These are phyloP conservation scores for Synchiropus splendidus DNA, from an alignment of 2,113 vertebrate species.

Conservation along the genomic window DNA sequence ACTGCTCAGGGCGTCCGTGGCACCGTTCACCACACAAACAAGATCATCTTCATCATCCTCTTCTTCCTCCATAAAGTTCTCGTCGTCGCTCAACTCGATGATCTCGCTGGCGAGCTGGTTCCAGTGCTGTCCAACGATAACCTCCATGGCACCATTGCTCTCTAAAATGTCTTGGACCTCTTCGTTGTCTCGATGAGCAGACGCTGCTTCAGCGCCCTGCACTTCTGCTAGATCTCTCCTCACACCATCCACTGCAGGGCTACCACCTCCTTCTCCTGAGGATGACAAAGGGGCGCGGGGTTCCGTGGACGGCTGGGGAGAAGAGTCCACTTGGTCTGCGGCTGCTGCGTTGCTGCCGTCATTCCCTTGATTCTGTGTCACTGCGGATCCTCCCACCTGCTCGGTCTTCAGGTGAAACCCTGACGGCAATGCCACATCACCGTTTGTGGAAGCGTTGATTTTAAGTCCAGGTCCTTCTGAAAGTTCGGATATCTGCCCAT, in stretches of 20 bases:
- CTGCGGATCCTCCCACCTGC: conserved; percentile 24
- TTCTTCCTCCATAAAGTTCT: conserved; percentile 70
- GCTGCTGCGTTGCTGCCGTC: conserved; percentile 5
- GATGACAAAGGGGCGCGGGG: conserved; percentile 40
- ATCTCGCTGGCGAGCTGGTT: conserved; percentile 76
- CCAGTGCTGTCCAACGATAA: conserved; percentile 70
- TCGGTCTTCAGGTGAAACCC: conserved; percentile 57
- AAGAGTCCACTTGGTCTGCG: too few species aligned
- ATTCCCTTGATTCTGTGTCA: conserved; percentile 8
- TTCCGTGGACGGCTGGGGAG: conserved; percentile 31
- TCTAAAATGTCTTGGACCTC: conserved; percentile 62
- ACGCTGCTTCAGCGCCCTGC: conserved; percentile 33
- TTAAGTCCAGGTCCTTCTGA: conserved; percentile 11
- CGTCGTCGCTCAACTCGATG: conserved; percentile 90
- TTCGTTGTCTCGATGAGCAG: conserved; percentile 12
- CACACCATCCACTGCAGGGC: conserved; percentile 29
- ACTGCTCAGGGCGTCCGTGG: conserved; percentile 2
- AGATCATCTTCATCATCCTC: conserved; percentile 89
- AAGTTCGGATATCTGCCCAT: conserved; percentile 27
- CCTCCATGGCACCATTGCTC: conserved; percentile 45
- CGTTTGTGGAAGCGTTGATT: conserved; percentile 2
- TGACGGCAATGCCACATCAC: conserved; percentile 9
- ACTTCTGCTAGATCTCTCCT: conserved; percentile 22
- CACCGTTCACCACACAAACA: conserved; percentile 74
- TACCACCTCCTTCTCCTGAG: conserved; percentile 35